Base-by-base conservation (phyloP, 1,140 invertebrate species). In the Brevipalpus yothersi region DNA sequence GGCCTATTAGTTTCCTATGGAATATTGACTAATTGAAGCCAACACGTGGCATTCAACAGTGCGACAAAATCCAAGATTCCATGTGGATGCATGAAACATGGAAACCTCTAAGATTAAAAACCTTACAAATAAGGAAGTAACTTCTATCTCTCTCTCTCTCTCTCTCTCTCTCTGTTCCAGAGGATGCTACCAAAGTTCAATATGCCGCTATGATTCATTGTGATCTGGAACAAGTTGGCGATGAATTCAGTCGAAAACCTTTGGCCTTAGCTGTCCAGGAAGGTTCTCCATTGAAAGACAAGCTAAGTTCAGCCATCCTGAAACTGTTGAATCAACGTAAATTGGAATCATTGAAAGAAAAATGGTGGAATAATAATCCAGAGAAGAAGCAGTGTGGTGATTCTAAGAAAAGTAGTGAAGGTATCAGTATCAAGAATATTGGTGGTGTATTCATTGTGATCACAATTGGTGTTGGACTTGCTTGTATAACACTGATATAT, bases 341-440 rank as follows among this genome's bases (percentile, higher is more conserved):
- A 69, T 69, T 97, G 63, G 92, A 97, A 73, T 83, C 85, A 61
- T 69, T 96, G 0, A 96, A 95, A 73, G 87, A 93, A 66, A 82
- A 79, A 64, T 97, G 92, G 88, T 97, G 92, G 92, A 86, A 82
- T 63, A 79, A 83, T 59, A 91, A 94, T 68, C 78, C 81, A 0
- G 74, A 58, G 39, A 49, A 53, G 23, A 78, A 80, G 65, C 62
- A 79, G 31, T 97, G 93, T 69, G 83, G 89, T 47, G 83, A 86
- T 66, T 77, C 82, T 51, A 86, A 91, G 59, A 84, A 92, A 68
- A 86, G 94, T 70, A 87, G 83, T 15, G 90, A 93, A 66, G 91
- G 92, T 43, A 97, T 97, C 66, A 91, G 86, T 60, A 94, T 97
- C 63, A 80, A 91, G 64, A 96, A 96, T 69, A 97, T 96, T 62